These are phyloP conservation scores for Dryas iulia DNA, from an alignment of 1,140 invertebrate genomes.

Conservation along the genomic window DNA sequence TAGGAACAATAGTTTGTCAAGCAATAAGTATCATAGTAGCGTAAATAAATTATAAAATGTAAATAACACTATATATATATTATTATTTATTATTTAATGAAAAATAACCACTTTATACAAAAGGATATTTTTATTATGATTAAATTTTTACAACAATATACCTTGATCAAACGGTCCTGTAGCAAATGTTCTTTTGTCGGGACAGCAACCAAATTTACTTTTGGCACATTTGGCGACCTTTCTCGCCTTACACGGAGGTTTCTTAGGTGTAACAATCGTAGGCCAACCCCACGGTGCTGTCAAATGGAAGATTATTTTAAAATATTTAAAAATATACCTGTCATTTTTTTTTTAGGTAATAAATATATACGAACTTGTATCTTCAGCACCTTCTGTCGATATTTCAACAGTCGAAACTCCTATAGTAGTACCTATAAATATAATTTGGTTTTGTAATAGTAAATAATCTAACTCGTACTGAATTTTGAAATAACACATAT, in stretches of 20 bases:
- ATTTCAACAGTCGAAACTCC: background rate
- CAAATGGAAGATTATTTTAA: slow-evolving; percentile 2
- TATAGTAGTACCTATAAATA: background rate
- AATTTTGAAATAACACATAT: background rate
- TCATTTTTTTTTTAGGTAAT: background rate
- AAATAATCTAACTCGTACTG: background rate
- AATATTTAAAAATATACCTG: background rate
- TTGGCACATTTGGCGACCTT: slow-evolving; percentile 84
- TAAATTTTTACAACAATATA: slow-evolving; percentile 29
- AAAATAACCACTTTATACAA: background rate
- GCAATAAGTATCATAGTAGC: too few relatives aligned
- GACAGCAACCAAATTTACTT: slow-evolving; percentile 93
- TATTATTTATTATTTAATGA: background rate
- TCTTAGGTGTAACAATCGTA: slow-evolving; percentile 72
- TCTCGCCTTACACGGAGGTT: slow-evolving; percentile 82
- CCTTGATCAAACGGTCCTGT: slow-evolving; percentile 92
- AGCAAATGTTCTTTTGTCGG: slow-evolving; percentile 90
- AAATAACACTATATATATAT: background rate
- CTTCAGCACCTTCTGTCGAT: background rate
- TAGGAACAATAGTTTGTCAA: background rate
- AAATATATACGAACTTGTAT: background rate
- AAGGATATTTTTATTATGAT: background rate
- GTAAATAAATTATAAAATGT: too few relatives aligned
- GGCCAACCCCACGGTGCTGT: slow-evolving; percentile 57
- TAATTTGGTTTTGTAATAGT: background rate